Evolutionary conservation across 2,113 vertebrate genomes (phyloP).

Genomic region (Ancistrus triradiatus): DNA sequence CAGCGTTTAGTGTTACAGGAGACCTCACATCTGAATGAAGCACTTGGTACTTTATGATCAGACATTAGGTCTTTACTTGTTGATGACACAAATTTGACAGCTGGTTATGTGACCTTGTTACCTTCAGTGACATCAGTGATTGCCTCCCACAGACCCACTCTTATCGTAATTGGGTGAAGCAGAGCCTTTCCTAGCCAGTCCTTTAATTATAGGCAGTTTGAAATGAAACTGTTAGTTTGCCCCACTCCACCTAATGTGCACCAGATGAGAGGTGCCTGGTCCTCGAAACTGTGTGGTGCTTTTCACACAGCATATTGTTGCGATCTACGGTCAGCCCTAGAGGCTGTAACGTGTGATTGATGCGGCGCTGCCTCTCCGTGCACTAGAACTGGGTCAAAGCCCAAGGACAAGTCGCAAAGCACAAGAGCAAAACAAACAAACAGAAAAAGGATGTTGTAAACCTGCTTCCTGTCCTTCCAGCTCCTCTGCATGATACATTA

Average conservation of each 20-base stretch:
- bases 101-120: not conserved
- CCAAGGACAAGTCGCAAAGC: not conserved
- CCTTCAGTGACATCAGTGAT: conserved; percentile 27
- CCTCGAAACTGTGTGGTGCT: conserved; percentile 2
- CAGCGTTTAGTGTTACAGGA: conserved; percentile 19
- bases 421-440: conserved; percentile 36
- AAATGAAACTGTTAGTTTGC: conserved; percentile 40
- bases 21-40: conserved; percentile 21
- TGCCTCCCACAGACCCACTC: conserved; percentile 10
- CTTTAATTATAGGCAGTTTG: conserved; percentile 48
- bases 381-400: not conserved
- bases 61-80: not conserved
- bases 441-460: conserved; percentile 8
- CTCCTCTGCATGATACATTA: conserved; percentile 26
- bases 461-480: conserved; percentile 18
- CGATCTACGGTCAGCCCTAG: conserved; percentile 3
- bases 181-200: conserved; percentile 26
- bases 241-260: conserved; percentile 44
- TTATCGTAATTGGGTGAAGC: conserved; percentile 33
- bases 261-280: conserved; percentile 41
- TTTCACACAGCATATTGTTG: conserved; percentile 21
- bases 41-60: not conserved
- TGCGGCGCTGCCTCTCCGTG: not conserved
- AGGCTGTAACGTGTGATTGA: conserved; percentile 31
- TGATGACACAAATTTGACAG: conserved; percentile 22